Conservation (phyloP, 2,113 vertebrate genomes). For the Oncorhynchus kisutch region DNA sequence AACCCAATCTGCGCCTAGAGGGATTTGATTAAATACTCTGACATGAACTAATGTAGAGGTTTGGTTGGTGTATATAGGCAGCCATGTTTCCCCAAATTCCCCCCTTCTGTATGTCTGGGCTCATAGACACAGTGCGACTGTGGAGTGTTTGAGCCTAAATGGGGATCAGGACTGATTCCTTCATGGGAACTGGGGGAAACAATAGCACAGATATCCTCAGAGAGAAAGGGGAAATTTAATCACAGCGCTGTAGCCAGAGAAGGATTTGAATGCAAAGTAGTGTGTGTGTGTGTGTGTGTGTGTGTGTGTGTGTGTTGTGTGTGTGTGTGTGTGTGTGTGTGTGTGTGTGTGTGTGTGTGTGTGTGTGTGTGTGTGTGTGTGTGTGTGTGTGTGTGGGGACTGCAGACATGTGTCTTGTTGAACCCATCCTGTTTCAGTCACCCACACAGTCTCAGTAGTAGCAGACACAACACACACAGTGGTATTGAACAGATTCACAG, state of each 20-base stretch:
- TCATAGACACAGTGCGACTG: constrained; percentile 56
- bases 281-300: too few species aligned
- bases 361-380: background rate
- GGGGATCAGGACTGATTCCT: constrained; percentile 60
- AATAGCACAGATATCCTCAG: constrained; percentile 64
- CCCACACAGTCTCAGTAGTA: constrained; percentile 9
- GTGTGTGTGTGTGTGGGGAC: background rate
- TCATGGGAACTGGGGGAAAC: constrained; percentile 62
- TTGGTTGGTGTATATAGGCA: constrained; percentile 53
- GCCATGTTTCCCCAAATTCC: constrained; percentile 57
- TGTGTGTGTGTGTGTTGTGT: too few species aligned
- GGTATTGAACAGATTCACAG: background rate
- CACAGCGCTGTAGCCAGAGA: constrained; percentile 56
- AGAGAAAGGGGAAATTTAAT: constrained; percentile 66
- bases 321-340: background rate
- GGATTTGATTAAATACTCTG: background rate
- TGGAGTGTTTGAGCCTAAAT: constrained; percentile 44
- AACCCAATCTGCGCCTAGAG: background rate
- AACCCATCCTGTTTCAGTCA: background rate
- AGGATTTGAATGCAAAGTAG: constrained; percentile 68
- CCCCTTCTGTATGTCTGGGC: constrained; percentile 47
- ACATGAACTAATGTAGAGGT: constrained; percentile 15
- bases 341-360: background rate
- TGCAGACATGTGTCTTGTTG: constrained; percentile 18
- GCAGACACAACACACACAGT: constrained; percentile 6